Evolutionary conservation across 1,140 invertebrate genomes (phyloP).

Genomic region (Lucilia cuprina): DNA sequence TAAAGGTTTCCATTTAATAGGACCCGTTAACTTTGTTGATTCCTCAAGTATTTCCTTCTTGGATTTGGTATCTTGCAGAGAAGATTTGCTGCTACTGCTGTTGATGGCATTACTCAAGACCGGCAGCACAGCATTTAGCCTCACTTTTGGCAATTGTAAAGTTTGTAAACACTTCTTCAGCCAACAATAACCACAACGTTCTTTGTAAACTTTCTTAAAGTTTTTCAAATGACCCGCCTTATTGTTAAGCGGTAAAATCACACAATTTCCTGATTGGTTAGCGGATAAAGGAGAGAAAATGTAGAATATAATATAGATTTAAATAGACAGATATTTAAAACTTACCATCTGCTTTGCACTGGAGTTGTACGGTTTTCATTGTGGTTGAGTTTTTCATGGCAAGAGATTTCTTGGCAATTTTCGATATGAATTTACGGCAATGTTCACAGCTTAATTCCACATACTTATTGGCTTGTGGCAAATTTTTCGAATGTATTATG

Average conservation of each 20-base stretch:
- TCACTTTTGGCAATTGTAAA: slow-evolving; percentile 77
- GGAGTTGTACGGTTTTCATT: slow-evolving; percentile 65
- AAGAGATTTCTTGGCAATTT: slow-evolving; percentile 75
- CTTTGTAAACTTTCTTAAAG: slow-evolving; percentile 72
- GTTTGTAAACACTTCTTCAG: slow-evolving; percentile 81
- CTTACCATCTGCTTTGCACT: slow-evolving; percentile 69
- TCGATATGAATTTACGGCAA: slow-evolving; percentile 85
- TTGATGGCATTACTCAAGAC: slow-evolving; percentile 24
- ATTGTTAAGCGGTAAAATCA: slow-evolving; percentile 71
- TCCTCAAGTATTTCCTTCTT: neutral
- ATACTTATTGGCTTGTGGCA: slow-evolving; percentile 81
- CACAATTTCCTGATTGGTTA: slow-evolving; percentile 66
- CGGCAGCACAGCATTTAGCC: slow-evolving; percentile 71
- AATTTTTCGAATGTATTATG: slow-evolving; percentile 76
- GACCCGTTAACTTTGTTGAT: neutral
- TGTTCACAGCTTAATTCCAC: slow-evolving; percentile 85
- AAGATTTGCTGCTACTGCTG: neutral
- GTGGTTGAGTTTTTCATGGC: slow-evolving; percentile 65
- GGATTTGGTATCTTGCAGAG: neutral
- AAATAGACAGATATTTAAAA: neutral
- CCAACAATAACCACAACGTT: slow-evolving; percentile 85
- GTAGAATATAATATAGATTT: neutral
- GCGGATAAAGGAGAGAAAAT: neutral
- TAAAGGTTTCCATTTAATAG: slow-evolving; percentile 52
- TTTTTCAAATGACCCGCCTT: slow-evolving; percentile 73